Percentiles rank a stretch among this genome's conserved stretches.
Evolutionary conservation across 2,797 vertebrate genomes (phyloP).

Genomic region (Oryzias dopingdopingensis): DNA sequence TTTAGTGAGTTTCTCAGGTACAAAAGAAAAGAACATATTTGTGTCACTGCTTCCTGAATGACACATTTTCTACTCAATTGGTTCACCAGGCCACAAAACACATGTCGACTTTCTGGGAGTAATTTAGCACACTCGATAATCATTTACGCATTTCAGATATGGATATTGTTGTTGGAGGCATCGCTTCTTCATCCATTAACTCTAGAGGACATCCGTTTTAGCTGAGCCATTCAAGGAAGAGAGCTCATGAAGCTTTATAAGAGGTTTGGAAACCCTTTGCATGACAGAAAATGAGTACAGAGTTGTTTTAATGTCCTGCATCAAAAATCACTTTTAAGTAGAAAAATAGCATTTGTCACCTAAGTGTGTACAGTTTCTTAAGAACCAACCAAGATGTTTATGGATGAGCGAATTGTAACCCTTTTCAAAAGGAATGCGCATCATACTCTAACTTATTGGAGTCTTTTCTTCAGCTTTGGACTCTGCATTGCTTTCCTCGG

Average conservation of each 20-base stretch:
- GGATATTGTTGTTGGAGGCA: constrained; percentile 50
- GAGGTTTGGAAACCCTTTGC: constrained; percentile 18
- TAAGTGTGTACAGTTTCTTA: constrained; percentile 4
- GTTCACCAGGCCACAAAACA: constrained; percentile 11
- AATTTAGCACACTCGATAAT: constrained; percentile 67
- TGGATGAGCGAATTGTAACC: constrained; percentile 84
- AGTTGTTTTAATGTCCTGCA: neutral
- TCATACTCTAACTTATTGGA: constrained; percentile 96
- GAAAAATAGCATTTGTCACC: neutral
- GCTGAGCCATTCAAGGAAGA: constrained; percentile 52
- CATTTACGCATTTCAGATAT: constrained; percentile 68
- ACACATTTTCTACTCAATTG: constrained; percentile 29
- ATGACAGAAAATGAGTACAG: constrained; percentile 4
- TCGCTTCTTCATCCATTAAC: constrained; percentile 75
- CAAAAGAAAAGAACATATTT: constrained; percentile 7
- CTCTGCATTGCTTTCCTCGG: constrained; percentile 96
- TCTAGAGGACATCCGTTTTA: constrained; percentile 54
- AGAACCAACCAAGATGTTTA: constrained; percentile 73
- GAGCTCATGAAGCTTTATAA: constrained; percentile 56
- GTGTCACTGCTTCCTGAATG: constrained; percentile 21
- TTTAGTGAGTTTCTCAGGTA: neutral
- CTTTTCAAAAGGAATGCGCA: constrained; percentile 89
- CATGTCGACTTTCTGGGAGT: constrained; percentile 19
- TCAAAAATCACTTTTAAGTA: neutral
- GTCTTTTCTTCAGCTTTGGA: constrained; percentile 97